Conservation (phyloP, 1,140 invertebrate species). For the Drosophila virilis region DNA sequence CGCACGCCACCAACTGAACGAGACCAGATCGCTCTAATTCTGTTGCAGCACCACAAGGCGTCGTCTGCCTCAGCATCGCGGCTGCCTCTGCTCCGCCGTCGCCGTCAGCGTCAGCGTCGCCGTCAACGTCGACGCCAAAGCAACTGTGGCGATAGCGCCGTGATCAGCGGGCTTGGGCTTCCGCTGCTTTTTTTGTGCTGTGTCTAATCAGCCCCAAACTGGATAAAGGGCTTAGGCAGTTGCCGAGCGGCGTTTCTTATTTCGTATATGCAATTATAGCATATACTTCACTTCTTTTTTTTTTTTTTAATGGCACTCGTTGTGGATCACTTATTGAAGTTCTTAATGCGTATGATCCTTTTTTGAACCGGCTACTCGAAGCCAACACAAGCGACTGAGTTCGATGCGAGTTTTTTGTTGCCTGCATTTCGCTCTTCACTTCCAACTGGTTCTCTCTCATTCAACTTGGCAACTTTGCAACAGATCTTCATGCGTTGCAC, state of each 20-base stretch:
- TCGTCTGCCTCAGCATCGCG: conserved; percentile 3
- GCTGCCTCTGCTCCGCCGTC: neutral
- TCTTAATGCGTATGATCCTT: conserved; percentile 29
- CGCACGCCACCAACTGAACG: conserved; percentile 76
- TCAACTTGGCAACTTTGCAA: conserved; percentile 29
- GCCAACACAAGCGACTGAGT: conserved; percentile 53
- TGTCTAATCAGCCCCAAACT: conserved; percentile 34
- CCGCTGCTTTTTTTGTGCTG: conserved; percentile 26
- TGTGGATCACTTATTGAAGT: neutral
- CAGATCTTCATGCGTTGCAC: conserved; percentile 64
- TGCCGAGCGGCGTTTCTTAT: neutral
- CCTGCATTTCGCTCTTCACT: conserved; percentile 27
- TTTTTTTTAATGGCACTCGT: neutral
- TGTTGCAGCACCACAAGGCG: conserved; percentile 54
- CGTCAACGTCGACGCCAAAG: conserved; percentile 16
- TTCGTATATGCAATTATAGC: neutral
- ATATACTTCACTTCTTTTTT: neutral
- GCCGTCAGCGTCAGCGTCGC: conserved; percentile 4
- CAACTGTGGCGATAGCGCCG: conserved; percentile 37
- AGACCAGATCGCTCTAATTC: conserved; percentile 74
- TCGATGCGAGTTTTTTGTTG: conserved; percentile 2
- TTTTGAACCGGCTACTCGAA: conserved; percentile 48
- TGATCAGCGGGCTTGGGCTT: conserved; percentile 35
- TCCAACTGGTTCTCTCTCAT: conserved; percentile 59
- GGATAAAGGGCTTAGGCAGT: conserved; percentile 34